phyloP scores from a whole-genome alignment of 2,888 invertebrate genomes.

The Keiferia lycopersicella region DNA sequence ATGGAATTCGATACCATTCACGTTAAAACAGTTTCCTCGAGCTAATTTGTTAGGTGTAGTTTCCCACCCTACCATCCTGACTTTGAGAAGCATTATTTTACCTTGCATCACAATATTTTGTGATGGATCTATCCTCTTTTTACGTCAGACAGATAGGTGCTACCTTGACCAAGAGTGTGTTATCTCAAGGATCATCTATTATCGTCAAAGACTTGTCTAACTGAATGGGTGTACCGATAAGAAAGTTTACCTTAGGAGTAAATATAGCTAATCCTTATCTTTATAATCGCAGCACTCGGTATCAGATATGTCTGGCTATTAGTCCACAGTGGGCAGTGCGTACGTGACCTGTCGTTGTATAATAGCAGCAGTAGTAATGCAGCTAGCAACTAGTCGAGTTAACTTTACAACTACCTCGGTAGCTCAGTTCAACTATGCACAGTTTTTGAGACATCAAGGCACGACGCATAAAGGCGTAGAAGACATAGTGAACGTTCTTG shows the following conservation, averaged over 20 bases:
- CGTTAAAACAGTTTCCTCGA: too few relatives aligned
- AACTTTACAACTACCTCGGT: constrained; percentile 66
- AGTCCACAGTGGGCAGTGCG: constrained; percentile 43
- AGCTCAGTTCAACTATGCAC: constrained; percentile 69
- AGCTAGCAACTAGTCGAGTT: constrained; percentile 64
- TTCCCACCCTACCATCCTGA: too few relatives aligned
- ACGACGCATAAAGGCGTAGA: constrained; percentile 59
- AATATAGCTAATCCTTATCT: constrained; percentile 61
- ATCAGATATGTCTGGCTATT: constrained; percentile 42
- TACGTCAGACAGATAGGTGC: neutral
- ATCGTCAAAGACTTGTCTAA: constrained; percentile 32
- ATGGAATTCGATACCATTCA: too few relatives aligned
- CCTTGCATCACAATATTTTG: neutral
- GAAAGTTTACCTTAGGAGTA: constrained; percentile 50
- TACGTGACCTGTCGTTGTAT: constrained; percentile 47
- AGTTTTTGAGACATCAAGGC: constrained; percentile 59
- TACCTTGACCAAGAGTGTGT: constrained; percentile 7
- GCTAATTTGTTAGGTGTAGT: too few relatives aligned
- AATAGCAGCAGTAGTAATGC: constrained; percentile 49
- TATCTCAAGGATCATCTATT: constrained; percentile 8
- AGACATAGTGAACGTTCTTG: constrained; percentile 66
- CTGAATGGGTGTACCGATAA: constrained; percentile 57
- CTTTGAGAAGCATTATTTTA: too few relatives aligned
- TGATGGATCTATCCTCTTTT: neutral
- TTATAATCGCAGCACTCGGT: constrained; percentile 53